Evolutionary conservation across 2,888 invertebrate species (phyloP).

Genomic region (Drosophila nr. fundita): DNA sequence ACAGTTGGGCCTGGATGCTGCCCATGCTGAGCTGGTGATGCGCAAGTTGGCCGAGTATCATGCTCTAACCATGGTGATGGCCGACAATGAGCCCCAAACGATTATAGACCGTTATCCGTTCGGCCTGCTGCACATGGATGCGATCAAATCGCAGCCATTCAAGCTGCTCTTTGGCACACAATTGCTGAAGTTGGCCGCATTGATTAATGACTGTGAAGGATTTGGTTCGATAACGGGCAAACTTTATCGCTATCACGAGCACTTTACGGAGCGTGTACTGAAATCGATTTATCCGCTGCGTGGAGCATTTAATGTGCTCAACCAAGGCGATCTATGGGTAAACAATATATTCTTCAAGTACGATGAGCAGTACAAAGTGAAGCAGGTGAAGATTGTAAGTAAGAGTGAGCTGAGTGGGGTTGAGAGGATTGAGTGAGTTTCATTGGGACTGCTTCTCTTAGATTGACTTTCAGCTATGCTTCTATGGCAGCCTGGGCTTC

Average conservation of each 20-base stretch:
- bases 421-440: not conserved
- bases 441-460: slow-evolving; percentile 25
- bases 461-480: slow-evolving; percentile 85
- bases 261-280: slow-evolving; percentile 79
- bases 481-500: slow-evolving; percentile 83
- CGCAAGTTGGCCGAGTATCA: slow-evolving; percentile 86
- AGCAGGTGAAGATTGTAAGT: slow-evolving; percentile 85
- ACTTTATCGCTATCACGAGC: slow-evolving; percentile 74
- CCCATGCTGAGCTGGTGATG: slow-evolving; percentile 85
- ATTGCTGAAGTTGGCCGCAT: slow-evolving; percentile 74
- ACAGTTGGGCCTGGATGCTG: slow-evolving; percentile 86
- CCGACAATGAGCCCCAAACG: slow-evolving; percentile 79
- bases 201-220: slow-evolving; percentile 67
- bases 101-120: slow-evolving; percentile 76
- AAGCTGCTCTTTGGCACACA: slow-evolving; percentile 82
- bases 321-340: slow-evolving; percentile 86
- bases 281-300: slow-evolving; percentile 76
- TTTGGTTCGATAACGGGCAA: slow-evolving; percentile 73
- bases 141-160: slow-evolving; percentile 79
- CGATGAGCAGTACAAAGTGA: slow-evolving; percentile 64
- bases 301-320: slow-evolving; percentile 84
- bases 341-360: slow-evolving; percentile 86
- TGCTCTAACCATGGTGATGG: slow-evolving; percentile 86
- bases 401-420: accelerated
- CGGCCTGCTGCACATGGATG: slow-evolving; percentile 79